phyloP scores from a whole-genome alignment of 1,140 invertebrate genomes.

The Drosophila subobscura region DNA sequence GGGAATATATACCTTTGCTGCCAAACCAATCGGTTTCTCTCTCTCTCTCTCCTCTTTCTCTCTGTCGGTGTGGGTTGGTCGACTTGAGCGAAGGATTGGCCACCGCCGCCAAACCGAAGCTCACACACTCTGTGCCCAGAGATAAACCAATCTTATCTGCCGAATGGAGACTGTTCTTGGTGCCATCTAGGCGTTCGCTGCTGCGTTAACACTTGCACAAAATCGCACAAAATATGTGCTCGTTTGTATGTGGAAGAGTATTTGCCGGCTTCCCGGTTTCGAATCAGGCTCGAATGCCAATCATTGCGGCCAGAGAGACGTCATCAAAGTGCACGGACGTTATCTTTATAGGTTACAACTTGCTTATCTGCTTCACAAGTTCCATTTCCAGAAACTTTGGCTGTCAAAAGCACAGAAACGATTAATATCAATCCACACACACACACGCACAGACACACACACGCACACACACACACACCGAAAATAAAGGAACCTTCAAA shows the following conservation, averaged over 20 bases:
- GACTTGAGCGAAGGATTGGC: conserved; percentile 9
- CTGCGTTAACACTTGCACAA: no score
- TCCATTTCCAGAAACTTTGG: no score
- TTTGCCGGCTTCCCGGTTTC: no score
- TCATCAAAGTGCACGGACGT: conserved; percentile 16
- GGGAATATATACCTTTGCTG: conserved; percentile 29
- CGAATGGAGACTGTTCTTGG: not conserved
- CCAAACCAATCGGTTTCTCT: conserved; percentile 34
- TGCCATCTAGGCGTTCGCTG: no score
- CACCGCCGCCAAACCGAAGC: conserved; percentile 10
- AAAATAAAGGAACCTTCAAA: no score
- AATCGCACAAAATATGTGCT: no score
- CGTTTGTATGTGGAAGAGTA: no score
- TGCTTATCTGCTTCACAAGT: conserved; percentile 27
- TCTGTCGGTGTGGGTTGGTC: conserved; percentile 7
- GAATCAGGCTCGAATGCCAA: conserved; percentile 4
- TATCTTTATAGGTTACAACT: conserved; percentile 42
- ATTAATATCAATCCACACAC: not conserved
- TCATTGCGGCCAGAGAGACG: not conserved
- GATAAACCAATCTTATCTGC: not conserved
- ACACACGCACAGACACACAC: no score
- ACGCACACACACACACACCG: no score
- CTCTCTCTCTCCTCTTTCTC: conserved; percentile 28
- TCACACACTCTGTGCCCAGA: conserved; percentile 10
- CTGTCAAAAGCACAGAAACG: not conserved